These are phyloP conservation scores for Porites divaricata DNA, from an alignment of 92 coral and sea anemone species.

Conservation along the genomic window DNA sequence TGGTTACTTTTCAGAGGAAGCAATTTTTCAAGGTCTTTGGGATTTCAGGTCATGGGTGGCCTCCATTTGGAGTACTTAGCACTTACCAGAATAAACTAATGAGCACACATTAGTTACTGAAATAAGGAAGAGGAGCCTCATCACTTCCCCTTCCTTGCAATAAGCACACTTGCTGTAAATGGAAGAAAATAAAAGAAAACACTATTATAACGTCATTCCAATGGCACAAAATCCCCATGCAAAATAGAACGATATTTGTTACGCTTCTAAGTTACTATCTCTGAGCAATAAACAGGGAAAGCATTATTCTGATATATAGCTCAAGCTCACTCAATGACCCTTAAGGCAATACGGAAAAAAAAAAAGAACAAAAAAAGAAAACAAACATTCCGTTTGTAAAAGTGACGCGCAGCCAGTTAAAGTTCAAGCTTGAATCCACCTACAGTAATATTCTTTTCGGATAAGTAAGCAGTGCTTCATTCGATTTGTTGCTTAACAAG, in stretches of 20 bases:
- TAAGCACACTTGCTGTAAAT: slow-evolving; percentile 13
- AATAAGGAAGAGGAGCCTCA: slow-evolving; percentile 13
- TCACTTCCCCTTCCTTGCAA: slow-evolving; percentile 8
- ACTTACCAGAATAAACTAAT: slow-evolving; percentile 34
- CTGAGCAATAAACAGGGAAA: too few relatives aligned
- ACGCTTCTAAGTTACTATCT: too few relatives aligned
- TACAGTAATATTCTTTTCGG: too few relatives aligned
- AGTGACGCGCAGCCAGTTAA: not conserved
- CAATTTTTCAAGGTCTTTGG: too few relatives aligned
- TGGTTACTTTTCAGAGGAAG: not conserved
- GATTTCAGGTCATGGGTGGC: too few relatives aligned
- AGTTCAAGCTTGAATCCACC: not conserved
- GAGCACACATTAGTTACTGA: not conserved
- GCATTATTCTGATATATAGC: too few relatives aligned
- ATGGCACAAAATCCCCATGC: too few relatives aligned
- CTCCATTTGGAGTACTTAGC: not conserved
- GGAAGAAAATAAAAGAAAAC: not conserved
- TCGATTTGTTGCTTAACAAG: too few relatives aligned
- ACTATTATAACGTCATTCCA: not conserved
- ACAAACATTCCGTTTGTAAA: not conserved
- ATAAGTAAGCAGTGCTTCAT: too few relatives aligned
- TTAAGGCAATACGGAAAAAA: too few relatives aligned
- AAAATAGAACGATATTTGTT: not conserved
- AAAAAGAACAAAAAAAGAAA: not conserved
- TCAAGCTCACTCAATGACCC: too few relatives aligned